Conservation (phyloP, 37 sponge, comb jelly and placozoan species). For the Theonella swinhoei region DNA sequence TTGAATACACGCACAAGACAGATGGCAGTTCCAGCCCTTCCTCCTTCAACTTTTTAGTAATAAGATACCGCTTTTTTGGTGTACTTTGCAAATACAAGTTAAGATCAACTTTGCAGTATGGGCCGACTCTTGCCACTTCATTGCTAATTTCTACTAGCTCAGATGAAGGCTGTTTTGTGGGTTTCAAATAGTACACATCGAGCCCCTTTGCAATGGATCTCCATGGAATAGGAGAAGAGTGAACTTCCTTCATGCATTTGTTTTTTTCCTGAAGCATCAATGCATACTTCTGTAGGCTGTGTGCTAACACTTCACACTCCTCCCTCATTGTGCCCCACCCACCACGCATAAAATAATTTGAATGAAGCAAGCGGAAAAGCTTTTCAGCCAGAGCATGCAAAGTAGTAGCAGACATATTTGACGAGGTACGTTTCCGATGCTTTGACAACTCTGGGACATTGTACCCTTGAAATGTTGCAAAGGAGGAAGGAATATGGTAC, state of each 20-base stretch:
- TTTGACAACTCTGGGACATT: constrained; percentile 5
- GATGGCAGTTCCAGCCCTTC: constrained; percentile 4
- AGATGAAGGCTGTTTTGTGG: not conserved
- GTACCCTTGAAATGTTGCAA: constrained; percentile 17
- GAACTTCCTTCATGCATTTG: constrained; percentile 3
- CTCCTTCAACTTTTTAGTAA: constrained; percentile 2
- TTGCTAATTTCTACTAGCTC: constrained; percentile 4
- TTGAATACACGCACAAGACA: not conserved
- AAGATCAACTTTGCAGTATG: constrained; percentile 1
- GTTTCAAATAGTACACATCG: not conserved
- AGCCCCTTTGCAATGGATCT: constrained; percentile 15
- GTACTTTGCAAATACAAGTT: not conserved
- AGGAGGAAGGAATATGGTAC: not conserved
- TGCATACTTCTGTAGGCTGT: not conserved
- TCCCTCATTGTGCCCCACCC: not conserved
- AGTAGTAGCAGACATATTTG: not conserved
- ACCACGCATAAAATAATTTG: not conserved
- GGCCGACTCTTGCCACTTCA: not conserved
- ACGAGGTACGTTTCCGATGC: constrained; percentile 1
- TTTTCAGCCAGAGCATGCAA: not conserved
- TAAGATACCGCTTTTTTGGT: not conserved
- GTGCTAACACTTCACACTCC: constrained; percentile 5
- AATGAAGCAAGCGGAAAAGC: not conserved
- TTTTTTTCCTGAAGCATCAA: not conserved
- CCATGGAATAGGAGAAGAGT: constrained; percentile 6